These are phyloP conservation scores for Piscicola geometra DNA, from an alignment of 2,888 invertebrate genomes.

Conservation along the genomic window DNA sequence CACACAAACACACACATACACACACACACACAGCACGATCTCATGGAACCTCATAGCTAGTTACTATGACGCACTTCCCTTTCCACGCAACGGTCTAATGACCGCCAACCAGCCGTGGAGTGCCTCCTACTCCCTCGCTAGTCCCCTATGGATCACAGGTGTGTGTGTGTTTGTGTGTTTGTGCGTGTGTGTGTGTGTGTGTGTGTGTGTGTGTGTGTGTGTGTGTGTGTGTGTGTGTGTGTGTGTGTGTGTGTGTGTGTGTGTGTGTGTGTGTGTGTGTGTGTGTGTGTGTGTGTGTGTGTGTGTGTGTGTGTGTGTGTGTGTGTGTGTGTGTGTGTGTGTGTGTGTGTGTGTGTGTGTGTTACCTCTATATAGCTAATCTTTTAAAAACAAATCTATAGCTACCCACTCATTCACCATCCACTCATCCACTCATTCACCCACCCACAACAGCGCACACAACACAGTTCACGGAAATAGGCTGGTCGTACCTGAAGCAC, in stretches of 20 bases:
- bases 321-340: background rate
- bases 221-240: too few relatives aligned
- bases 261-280: too few relatives aligned
- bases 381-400: background rate
- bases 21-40: slow-evolving; percentile 49
- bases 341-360: background rate
- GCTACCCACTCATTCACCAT: background rate
- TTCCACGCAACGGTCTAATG: slow-evolving; percentile 52
- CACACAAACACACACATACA: too few relatives aligned
- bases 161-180: slow-evolving; percentile 1
- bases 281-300: too few relatives aligned
- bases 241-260: too few relatives aligned
- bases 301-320: too few relatives aligned
- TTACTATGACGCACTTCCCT: slow-evolving; percentile 53
- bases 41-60: slow-evolving; percentile 56
- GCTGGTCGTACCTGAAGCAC: slow-evolving; percentile 53
- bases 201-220: background rate
- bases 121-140: slow-evolving; percentile 52
- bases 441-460: slow-evolving; percentile 51
- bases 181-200: slow-evolving; percentile 58
- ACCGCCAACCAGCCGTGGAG: slow-evolving; percentile 55
- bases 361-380: background rate
- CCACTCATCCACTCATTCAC: background rate
- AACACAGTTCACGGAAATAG: slow-evolving; percentile 52
- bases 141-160: slow-evolving; percentile 56